phyloP scores from a whole-genome alignment of 2,888 invertebrate genomes.

The Nomada ruficornis region DNA sequence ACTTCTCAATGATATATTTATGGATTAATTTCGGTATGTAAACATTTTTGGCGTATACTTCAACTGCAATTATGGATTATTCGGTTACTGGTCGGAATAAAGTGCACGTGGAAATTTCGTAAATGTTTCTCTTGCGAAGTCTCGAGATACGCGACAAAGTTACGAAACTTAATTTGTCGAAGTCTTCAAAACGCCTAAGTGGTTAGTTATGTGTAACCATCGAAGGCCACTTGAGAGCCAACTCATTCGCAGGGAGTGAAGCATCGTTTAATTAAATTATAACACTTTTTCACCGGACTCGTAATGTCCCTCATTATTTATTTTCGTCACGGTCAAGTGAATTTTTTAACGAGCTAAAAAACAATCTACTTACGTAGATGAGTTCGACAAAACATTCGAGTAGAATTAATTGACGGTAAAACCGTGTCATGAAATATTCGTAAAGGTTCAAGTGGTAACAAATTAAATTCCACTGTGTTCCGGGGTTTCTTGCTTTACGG shows the following conservation, averaged over 20 bases:
- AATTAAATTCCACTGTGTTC: slow-evolving; percentile 13
- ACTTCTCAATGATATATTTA: neutral
- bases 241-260: neutral
- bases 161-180: slow-evolving; percentile 24
- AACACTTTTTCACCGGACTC: neutral
- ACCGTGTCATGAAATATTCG: slow-evolving; percentile 3
- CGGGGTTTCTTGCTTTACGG: neutral
- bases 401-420: slow-evolving; percentile 22
- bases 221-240: neutral
- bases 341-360: slow-evolving; percentile 32
- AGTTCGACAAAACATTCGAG: slow-evolving; percentile 11
- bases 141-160: slow-evolving; percentile 11
- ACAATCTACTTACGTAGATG: neutral
- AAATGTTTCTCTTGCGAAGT: slow-evolving; percentile 28
- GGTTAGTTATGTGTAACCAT: slow-evolving; percentile 2
- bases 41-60: slow-evolving; percentile 5
- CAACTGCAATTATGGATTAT: slow-evolving; percentile 4
- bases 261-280: slow-evolving; percentile 30
- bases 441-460: neutral
- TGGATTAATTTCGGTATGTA: too few species aligned
- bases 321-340: slow-evolving; percentile 6
- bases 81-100: neutral
- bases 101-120: neutral
- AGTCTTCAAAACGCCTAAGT: neutral
- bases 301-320: slow-evolving; percentile 20